Evolutionary conservation across 2,888 invertebrate species (phyloP).

Genomic region (Stenotaenia linearis): DNA sequence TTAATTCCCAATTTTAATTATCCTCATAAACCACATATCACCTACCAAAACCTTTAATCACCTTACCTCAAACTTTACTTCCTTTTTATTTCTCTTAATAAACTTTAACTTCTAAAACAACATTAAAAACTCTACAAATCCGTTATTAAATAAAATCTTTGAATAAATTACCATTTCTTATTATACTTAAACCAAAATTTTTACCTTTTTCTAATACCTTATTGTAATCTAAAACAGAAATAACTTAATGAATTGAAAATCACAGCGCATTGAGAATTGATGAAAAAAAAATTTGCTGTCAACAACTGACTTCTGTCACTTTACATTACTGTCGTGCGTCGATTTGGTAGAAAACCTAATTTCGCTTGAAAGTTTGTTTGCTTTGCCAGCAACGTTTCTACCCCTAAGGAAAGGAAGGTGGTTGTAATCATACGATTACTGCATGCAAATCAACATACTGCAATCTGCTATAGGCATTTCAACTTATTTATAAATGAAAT

Average conservation of each 20-base stretch:
- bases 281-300: not conserved
- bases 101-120: too few relatives aligned
- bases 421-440: not conserved
- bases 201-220: not conserved
- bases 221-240: not conserved
- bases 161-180: not conserved
- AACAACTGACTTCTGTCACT: not conserved
- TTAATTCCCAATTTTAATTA: too few relatives aligned
- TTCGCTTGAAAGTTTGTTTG: not conserved
- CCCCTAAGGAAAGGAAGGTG: not conserved
- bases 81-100: too few relatives aligned
- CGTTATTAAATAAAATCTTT: not conserved
- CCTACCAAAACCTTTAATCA: too few relatives aligned
- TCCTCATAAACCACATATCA: too few relatives aligned
- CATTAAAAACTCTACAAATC: too few relatives aligned
- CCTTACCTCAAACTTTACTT: too few relatives aligned
- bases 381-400: not conserved
- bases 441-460: not conserved
- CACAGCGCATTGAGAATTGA: not conserved
- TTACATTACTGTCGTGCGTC: not conserved
- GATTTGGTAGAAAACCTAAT: not conserved
- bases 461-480: not conserved
- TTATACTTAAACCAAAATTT: not conserved
- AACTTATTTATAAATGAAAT: not conserved
- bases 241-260: not conserved